phyloP scores from a whole-genome alignment of 2,888 invertebrate genomes.

The Polyploca ridens region DNA sequence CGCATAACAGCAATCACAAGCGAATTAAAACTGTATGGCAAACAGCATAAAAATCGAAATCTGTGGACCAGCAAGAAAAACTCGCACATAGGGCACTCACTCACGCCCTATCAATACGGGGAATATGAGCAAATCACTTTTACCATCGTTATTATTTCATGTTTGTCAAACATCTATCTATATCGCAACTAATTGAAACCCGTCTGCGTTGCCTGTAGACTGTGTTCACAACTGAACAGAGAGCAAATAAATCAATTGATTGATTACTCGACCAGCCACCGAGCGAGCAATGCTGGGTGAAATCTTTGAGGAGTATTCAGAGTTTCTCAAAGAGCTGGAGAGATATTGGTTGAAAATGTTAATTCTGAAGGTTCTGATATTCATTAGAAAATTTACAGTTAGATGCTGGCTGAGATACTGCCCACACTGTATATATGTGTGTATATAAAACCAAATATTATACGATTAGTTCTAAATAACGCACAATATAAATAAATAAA shows the following conservation, averaged over 20 bases:
- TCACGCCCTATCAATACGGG: too few species aligned
- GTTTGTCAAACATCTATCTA: not conserved
- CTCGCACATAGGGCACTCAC: too few species aligned
- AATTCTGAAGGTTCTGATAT: not conserved
- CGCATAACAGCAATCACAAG: too few species aligned
- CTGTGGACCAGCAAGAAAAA: too few species aligned
- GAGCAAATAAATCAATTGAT: conserved; percentile 14
- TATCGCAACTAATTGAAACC: not conserved
- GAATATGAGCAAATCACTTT: not conserved
- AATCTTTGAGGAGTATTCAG: not conserved
- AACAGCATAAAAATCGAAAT: too few species aligned
- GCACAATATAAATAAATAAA: too few species aligned
- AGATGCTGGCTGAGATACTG: not conserved
- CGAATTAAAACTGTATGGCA: too few species aligned
- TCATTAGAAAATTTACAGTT: not conserved
- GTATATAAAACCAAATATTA: too few species aligned
- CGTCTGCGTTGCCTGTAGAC: not conserved
- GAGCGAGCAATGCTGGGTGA: not conserved
- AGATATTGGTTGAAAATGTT: not conserved
- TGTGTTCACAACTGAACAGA: conserved; percentile 3
- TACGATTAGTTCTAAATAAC: too few species aligned
- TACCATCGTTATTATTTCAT: not conserved
- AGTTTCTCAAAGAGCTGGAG: not conserved
- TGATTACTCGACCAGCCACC: conserved; percentile 2
- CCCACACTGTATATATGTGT: not conserved